Conservation (phyloP, 2,113 vertebrate genomes). For the Gobio gobio region DNA sequence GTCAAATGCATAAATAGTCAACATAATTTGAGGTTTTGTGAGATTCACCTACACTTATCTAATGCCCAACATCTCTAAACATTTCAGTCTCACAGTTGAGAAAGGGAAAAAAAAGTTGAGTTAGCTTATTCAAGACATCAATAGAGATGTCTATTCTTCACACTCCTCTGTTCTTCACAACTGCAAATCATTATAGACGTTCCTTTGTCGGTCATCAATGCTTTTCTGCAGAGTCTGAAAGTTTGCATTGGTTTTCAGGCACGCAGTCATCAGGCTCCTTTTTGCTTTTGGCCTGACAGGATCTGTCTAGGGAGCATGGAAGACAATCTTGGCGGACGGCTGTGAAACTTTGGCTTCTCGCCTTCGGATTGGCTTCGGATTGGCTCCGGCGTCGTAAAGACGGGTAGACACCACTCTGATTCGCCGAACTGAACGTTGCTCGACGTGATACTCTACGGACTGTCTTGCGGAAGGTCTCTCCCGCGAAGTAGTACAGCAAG, state of each 20-base stretch:
- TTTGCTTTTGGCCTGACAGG: neutral
- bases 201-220: neutral
- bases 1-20: neutral
- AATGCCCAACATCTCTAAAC: neutral
- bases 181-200: neutral
- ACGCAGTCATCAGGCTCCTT: neutral
- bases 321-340: neutral
- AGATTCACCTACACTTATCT: neutral
- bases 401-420: neutral
- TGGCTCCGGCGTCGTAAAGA: constrained; percentile 12
- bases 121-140: neutral
- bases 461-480: constrained; percentile 62
- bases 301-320: neutral
- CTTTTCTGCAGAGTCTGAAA: neutral
- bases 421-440: neutral
- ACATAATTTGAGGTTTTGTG: neutral
- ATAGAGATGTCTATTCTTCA: neutral
- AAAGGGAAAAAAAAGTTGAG: too few relatives aligned
- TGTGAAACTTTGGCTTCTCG: neutral
- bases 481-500: constrained; percentile 75
- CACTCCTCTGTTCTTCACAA: neutral
- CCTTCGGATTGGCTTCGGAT: constrained; percentile 8
- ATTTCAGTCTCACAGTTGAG: neutral
- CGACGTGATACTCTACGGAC: constrained; percentile 8
- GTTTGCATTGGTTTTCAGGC: neutral